These are phyloP conservation scores for Malaclemys terrapin DNA, from an alignment of 2,113 vertebrate species.

Conservation along the genomic window DNA sequence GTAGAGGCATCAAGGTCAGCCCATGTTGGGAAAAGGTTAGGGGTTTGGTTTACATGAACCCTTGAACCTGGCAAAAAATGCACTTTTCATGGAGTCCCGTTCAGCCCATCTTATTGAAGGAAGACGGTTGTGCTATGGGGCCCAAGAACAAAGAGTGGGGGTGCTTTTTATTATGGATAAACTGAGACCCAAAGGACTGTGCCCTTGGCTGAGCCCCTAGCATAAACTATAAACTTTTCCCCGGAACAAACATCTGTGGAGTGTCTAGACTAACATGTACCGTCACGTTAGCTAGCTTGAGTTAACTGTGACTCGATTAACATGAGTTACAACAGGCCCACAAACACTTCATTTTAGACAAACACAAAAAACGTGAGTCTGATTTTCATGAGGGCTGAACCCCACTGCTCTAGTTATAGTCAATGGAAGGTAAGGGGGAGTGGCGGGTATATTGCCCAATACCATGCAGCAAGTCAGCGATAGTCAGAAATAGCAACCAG, in stretches of 20 bases:
- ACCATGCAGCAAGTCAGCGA: neutral
- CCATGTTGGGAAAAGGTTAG: too few species aligned
- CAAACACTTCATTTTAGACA: neutral
- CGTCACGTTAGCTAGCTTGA: neutral
- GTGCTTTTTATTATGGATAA: neutral
- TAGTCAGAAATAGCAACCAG: rapidly evolving
- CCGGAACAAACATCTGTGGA: neutral
- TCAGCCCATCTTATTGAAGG: neutral
- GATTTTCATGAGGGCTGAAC: neutral
- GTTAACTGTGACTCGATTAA: neutral
- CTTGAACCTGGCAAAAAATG: too few species aligned
- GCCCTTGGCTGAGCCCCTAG: too few species aligned
- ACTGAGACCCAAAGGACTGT: neutral
- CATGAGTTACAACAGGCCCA: neutral
- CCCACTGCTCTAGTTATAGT: neutral
- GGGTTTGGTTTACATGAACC: too few species aligned
- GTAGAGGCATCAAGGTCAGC: too few species aligned
- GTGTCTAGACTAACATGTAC: neutral
- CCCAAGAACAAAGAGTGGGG: neutral
- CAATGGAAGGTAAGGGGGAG: neutral
- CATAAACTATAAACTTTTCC: neutral
- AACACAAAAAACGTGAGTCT: neutral
- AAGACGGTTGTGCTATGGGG: neutral
- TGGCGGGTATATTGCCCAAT: neutral
- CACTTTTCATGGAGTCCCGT: neutral